These are phyloP conservation scores for Taurulus bubalis DNA, from an alignment of 2,113 vertebrate genomes.

Conservation along the genomic window DNA sequence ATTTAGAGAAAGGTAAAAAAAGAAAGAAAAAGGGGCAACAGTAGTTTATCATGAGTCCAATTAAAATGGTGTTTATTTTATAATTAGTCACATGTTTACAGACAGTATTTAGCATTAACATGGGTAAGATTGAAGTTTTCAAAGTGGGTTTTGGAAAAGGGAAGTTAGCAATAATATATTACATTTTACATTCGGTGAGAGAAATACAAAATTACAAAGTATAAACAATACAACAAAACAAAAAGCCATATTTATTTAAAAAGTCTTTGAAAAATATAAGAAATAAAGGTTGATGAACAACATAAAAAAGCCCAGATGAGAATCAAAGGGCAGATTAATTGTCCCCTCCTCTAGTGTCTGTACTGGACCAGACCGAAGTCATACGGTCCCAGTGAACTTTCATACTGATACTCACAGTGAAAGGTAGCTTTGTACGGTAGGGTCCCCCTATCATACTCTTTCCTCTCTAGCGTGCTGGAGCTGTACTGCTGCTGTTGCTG, in stretches of 20 bases:
- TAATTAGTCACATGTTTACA: constrained; percentile 64
- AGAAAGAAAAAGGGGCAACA: constrained; percentile 68
- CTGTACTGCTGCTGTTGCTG: constrained; percentile 79
- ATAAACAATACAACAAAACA: constrained; percentile 54
- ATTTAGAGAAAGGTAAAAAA: constrained; percentile 55
- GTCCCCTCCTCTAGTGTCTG: constrained; percentile 68
- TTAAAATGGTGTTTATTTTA: constrained; percentile 64
- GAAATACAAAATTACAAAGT: constrained; percentile 60
- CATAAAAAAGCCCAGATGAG: constrained; percentile 73
- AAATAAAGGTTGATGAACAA: constrained; percentile 52
- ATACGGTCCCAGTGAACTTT: constrained; percentile 79
- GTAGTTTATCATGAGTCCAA: constrained; percentile 57
- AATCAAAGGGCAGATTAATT: constrained; percentile 63
- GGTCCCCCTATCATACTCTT: constrained; percentile 97
- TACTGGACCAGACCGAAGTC: constrained; percentile 80
- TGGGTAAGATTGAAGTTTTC: constrained; percentile 40
- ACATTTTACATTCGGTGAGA: constrained; percentile 73
- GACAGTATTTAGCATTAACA: constrained; percentile 57
- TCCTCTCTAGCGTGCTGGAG: constrained; percentile 93
- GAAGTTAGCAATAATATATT: constrained; percentile 55
- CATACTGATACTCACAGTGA: constrained; percentile 96
- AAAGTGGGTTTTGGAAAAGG: constrained; percentile 46
- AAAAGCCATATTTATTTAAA: constrained; percentile 35
- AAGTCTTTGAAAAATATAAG: constrained; percentile 59
- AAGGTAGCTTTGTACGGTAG: constrained; percentile 98